Evolutionary conservation across 53 echinoderm and acorn worm genomes (phyloP).

Genomic region (Glandiceps talaboti): DNA sequence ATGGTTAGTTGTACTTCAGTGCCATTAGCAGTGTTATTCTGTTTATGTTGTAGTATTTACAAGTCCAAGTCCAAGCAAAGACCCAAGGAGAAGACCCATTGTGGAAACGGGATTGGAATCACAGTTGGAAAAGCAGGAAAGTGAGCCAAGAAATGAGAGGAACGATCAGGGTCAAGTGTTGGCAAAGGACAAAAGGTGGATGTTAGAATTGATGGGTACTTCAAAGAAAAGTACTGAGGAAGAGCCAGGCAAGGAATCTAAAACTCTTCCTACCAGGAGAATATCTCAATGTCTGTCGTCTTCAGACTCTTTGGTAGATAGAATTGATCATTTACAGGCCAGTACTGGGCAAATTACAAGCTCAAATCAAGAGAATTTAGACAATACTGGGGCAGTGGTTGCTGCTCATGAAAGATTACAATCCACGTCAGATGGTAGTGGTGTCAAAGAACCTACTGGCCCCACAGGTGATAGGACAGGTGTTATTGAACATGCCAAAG

Average conservation of each 20-base stretch:
- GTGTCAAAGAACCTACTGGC: constrained; percentile 6
- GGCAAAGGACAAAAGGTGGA: constrained; percentile 29
- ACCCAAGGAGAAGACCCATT: not conserved
- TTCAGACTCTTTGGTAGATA: not conserved
- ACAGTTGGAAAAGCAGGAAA: not conserved
- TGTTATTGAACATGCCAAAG: constrained; percentile 47
- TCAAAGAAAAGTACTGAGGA: not conserved
- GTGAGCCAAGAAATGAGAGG: constrained; percentile 1
- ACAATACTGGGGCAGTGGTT: constrained; percentile 52
- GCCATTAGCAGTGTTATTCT: no score
- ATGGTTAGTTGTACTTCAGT: no score
- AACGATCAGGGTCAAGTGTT: not conserved
- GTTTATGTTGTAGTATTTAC: not conserved
- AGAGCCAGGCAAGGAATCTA: not conserved
- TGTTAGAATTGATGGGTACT: constrained; percentile 20
- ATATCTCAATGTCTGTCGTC: not conserved
- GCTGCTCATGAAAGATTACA: constrained; percentile 64
- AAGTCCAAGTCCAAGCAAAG: not conserved
- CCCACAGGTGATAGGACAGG: constrained; percentile 57
- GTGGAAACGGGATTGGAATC: not conserved
- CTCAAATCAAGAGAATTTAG: constrained; percentile 1
- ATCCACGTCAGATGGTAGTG: not conserved
- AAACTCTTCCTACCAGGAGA: not conserved
- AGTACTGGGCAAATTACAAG: not conserved
- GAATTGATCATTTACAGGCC: not conserved